Percentiles rank a stretch among this genome's conserved stretches.
Evolutionary conservation across 2,797 vertebrate genomes (phyloP).

Genomic region (Scyliorhinus canicula): DNA sequence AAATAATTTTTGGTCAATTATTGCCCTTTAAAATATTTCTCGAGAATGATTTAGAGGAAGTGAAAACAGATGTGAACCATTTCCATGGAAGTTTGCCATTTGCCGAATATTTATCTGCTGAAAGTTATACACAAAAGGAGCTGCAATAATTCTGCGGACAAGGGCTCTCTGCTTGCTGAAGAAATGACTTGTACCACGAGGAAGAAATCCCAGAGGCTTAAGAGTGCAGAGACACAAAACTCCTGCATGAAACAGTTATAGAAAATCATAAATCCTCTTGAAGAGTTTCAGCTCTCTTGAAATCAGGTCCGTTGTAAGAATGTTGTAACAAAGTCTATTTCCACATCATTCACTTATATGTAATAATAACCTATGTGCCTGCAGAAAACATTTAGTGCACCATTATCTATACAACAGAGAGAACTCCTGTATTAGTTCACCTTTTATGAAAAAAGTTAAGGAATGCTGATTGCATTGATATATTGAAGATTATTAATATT

Average conservation of each 20-base stretch:
- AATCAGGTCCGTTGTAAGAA: not conserved
- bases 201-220: not conserved
- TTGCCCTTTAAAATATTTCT: conserved; percentile 27
- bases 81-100: conserved; percentile 37
- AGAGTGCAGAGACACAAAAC: not conserved
- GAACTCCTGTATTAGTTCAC: not conserved
- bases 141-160: not conserved
- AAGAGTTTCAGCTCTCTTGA: not conserved
- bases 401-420: not conserved
- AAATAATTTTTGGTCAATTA: conserved; percentile 36
- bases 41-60: conserved; percentile 36
- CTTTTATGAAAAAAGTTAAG: conserved; percentile 1
- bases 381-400: too few species aligned
- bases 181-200: conserved; percentile 7
- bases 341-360: not conserved
- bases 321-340: not conserved
- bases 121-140: conserved; percentile 32
- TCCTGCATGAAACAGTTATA: conserved; percentile 4
- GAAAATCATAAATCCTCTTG: not conserved
- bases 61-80: conserved; percentile 38
- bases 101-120: conserved; percentile 37
- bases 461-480: not conserved
- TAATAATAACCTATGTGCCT: not conserved
- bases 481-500: not conserved
- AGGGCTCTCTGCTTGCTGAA: conserved; percentile 26